These are phyloP conservation scores for Oreotrochilus melanogaster DNA, from an alignment of 2,113 vertebrate species.

Conservation along the genomic window DNA sequence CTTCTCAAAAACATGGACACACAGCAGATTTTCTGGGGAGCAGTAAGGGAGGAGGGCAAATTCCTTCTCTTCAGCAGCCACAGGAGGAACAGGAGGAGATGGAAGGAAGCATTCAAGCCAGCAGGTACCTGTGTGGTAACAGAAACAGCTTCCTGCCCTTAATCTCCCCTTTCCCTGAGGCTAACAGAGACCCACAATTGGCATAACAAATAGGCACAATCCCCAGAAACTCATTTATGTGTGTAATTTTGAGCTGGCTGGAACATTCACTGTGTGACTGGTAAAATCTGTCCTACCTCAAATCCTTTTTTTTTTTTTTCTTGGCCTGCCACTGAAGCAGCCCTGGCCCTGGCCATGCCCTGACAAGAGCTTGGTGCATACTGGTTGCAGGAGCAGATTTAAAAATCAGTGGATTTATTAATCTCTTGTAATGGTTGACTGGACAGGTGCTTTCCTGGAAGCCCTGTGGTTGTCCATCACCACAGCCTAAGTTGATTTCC, in stretches of 20 bases:
- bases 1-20: background rate
- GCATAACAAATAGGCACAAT: background rate
- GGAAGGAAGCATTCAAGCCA: background rate
- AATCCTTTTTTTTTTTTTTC: too few species aligned
- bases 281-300: background rate
- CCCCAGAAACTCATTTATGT: background rate
- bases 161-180: background rate
- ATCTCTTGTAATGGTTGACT: background rate
- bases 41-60: background rate
- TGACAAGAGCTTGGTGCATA: background rate
- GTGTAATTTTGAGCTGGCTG: background rate
- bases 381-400: background rate
- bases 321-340: too few species aligned
- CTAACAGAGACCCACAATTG: background rate
- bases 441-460: constrained; percentile 15
- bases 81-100: background rate
- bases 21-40: background rate
- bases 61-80: background rate
- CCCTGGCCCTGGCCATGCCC: background rate
- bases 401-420: background rate
- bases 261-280: background rate
- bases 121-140: background rate
- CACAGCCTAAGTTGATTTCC: constrained; percentile 13
- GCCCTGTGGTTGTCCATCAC: background rate
- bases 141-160: background rate